These are phyloP conservation scores for Romanogobio albipinnatus DNA, from an alignment of 2,113 vertebrate genomes.

Conservation along the genomic window DNA sequence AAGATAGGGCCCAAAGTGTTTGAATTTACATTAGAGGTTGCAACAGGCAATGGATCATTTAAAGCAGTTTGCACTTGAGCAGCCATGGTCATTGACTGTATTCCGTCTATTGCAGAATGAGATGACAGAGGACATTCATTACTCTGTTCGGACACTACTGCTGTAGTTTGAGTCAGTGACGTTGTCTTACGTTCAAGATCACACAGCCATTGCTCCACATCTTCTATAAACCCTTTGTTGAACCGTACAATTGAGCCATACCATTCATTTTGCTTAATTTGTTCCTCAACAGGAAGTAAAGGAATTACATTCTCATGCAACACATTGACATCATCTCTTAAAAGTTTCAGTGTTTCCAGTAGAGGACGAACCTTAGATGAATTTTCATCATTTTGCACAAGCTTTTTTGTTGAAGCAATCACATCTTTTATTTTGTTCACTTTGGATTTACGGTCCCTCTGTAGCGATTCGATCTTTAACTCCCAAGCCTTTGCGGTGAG, in stretches of 20 bases:
- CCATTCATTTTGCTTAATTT: background rate
- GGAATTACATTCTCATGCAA: background rate
- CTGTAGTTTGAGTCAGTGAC: background rate
- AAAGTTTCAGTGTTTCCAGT: background rate
- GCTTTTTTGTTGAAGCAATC: background rate
- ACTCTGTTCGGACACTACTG: background rate
- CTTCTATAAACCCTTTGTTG: background rate
- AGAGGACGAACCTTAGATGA: background rate
- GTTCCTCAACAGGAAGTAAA: background rate
- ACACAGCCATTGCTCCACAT: background rate
- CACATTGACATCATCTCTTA: background rate
- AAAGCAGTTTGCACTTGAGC: background rate
- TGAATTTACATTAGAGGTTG: background rate
- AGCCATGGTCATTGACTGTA: no score
- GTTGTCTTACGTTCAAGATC: background rate
- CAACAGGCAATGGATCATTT: background rate
- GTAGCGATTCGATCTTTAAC: background rate
- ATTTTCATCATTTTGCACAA: constrained; percentile 1
- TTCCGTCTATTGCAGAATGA: background rate
- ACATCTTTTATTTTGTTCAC: background rate
- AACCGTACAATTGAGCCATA: background rate
- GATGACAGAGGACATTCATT: background rate
- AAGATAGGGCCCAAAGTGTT: no score
- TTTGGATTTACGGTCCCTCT: background rate
- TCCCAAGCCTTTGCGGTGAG: constrained; percentile 6